A percentile compares a stretch with the other conserved stretches of the same genome.
Conservation (phyloP, 2,888 invertebrate species). For the Tachina lurida region DNA sequence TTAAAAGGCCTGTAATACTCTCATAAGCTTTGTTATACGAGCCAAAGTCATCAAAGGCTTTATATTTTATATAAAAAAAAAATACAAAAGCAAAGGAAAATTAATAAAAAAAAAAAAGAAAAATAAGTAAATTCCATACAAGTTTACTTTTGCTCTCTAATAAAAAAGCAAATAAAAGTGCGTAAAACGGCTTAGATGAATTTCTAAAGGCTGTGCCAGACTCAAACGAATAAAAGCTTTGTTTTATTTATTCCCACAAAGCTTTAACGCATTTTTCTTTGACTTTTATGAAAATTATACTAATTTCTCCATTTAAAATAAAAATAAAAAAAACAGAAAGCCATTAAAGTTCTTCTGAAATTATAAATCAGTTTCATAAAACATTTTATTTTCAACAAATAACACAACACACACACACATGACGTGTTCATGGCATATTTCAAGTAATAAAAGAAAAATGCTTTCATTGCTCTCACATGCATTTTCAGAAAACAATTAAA, state of each 20-base stretch:
- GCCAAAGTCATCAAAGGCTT: slow-evolving; percentile 52
- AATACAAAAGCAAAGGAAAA: background rate
- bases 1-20: slow-evolving; percentile 46
- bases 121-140: slow-evolving; percentile 36
- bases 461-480: background rate
- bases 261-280: slow-evolving; percentile 37
- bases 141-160: background rate
- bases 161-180: slow-evolving; percentile 16
- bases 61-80: slow-evolving; percentile 2
- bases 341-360: slow-evolving; percentile 14
- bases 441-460: background rate
- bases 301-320: background rate
- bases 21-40: background rate
- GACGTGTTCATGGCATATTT: no score
- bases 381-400: slow-evolving; percentile 13
- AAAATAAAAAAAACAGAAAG: background rate
- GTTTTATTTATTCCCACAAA: background rate
- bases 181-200: slow-evolving; percentile 13
- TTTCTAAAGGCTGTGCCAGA: background rate
- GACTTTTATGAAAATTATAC: slow-evolving; percentile 1
- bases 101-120: background rate
- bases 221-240: slow-evolving; percentile 27
- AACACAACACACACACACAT: no score
- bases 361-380: slow-evolving; percentile 40
- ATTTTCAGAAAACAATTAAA: slow-evolving; percentile 39